Conservation (phyloP, 2,888 invertebrate genomes). For the Phaonia tiefii region DNA sequence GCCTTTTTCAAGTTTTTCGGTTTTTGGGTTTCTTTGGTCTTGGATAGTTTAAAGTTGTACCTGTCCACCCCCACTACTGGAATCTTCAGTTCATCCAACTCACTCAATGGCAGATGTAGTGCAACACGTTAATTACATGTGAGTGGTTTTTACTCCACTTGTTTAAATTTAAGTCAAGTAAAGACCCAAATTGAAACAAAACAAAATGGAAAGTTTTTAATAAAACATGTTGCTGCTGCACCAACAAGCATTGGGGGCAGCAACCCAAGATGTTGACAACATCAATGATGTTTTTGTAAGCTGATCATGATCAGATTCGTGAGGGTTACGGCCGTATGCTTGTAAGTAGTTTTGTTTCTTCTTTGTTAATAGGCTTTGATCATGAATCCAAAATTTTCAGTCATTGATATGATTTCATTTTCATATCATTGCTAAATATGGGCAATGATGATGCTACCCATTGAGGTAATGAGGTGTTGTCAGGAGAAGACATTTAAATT, state of each 20-base stretch:
- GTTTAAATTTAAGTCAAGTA: conserved; percentile 29
- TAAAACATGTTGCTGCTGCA: not conserved
- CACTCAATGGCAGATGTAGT: not conserved
- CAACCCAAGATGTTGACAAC: not conserved
- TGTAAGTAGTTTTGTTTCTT: not conserved
- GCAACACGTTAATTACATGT: conserved; percentile 36
- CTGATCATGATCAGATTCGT: not conserved
- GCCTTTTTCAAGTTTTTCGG: conserved; percentile 8
- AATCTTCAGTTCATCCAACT: not conserved
- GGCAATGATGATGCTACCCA: too few species aligned
- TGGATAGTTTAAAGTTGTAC: not conserved
- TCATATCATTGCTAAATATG: too few species aligned
- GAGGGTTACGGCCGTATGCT: not conserved
- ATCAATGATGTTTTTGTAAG: not conserved
- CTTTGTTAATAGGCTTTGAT: conserved; percentile 25
- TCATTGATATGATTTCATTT: conserved; percentile 14
- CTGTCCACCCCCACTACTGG: not conserved
- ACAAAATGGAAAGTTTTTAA: conserved; percentile 24
- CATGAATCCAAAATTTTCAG: not conserved
- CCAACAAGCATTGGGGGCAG: not conserved
- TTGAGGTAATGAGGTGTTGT: too few species aligned
- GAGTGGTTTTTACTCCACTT: conserved; percentile 48
- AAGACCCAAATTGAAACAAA: conserved; percentile 15
- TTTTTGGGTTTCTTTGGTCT: conserved; percentile 5
- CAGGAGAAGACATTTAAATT: too few species aligned